phyloP scores from a whole-genome alignment of 2,113 vertebrate species.

The Myotis lucifugus region DNA sequence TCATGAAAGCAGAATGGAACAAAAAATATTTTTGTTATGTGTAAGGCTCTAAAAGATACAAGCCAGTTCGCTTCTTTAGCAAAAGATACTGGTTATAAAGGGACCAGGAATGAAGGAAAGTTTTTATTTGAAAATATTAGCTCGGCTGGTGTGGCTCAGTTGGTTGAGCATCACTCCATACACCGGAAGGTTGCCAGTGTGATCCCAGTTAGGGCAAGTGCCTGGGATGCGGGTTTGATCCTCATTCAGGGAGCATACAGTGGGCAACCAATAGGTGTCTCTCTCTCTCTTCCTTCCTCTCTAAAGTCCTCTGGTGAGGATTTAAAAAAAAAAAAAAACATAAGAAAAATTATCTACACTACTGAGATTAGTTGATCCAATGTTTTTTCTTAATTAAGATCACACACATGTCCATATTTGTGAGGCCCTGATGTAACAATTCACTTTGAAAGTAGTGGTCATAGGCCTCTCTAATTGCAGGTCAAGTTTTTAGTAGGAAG shows the following conservation, averaged over 20 bases:
- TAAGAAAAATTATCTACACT: slow-evolving; percentile 23
- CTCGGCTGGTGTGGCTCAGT: not conserved
- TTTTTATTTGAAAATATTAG: slow-evolving; percentile 44
- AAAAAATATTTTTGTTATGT: slow-evolving; percentile 41
- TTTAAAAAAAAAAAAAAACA: not conserved
- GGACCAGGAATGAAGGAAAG: not conserved
- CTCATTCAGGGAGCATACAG: not conserved
- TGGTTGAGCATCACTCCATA: not conserved
- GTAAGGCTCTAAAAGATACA: slow-evolving; percentile 31
- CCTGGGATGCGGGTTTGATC: not conserved
- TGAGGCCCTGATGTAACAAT: not conserved
- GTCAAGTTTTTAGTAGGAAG: not conserved
- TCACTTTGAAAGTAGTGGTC: not conserved
- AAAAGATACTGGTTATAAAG: slow-evolving; percentile 51
- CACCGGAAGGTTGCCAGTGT: not conserved
- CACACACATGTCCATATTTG: not conserved
- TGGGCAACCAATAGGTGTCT: not conserved
- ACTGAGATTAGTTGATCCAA: not conserved
- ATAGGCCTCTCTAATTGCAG: not conserved
- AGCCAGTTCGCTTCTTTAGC: slow-evolving; percentile 42
- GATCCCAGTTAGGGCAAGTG: not conserved
- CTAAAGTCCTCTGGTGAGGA: not conserved
- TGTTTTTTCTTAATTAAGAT: slow-evolving; percentile 45
- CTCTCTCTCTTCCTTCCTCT: not conserved
- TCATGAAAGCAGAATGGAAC: slow-evolving; percentile 58